Conservation (phyloP, 53 echinoderm and acorn worm genomes). For the Echinarachnius parma region DNA sequence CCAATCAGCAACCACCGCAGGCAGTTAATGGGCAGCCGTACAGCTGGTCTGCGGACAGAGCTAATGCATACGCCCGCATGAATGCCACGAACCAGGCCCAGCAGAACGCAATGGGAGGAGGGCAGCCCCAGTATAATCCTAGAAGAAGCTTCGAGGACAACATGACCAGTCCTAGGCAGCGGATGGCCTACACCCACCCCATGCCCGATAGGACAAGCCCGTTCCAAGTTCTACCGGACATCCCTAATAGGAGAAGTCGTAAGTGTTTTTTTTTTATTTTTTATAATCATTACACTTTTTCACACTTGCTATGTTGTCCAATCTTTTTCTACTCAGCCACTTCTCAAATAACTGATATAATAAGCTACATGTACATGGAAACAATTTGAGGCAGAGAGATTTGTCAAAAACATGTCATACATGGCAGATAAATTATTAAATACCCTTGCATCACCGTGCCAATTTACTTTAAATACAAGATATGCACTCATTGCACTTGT, state of each 20-base stretch:
- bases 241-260: constrained; percentile 49
- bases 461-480: too few relatives aligned
- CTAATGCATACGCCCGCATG: constrained; percentile 76
- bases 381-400: too few relatives aligned
- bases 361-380: too few relatives aligned
- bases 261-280: constrained; percentile 7
- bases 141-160: constrained; percentile 39
- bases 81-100: constrained; percentile 41
- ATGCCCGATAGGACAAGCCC: constrained; percentile 69
- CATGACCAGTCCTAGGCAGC: constrained; percentile 45
- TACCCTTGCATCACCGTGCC: too few relatives aligned
- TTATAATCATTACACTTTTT: too few relatives aligned
- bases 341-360: too few relatives aligned
- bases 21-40: constrained; percentile 47
- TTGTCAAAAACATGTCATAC: too few relatives aligned
- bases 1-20: constrained; percentile 2
- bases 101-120: constrained; percentile 26
- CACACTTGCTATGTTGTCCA: too few relatives aligned
- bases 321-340: too few relatives aligned
- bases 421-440: too few relatives aligned
- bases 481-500: too few relatives aligned
- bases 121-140: constrained; percentile 26
- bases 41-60: constrained; percentile 91
- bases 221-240: constrained; percentile 71
- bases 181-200: constrained; percentile 55